Base-by-base conservation (phyloP, 1,140 invertebrate species). In the Aphaenogaster ashmeadi region DNA sequence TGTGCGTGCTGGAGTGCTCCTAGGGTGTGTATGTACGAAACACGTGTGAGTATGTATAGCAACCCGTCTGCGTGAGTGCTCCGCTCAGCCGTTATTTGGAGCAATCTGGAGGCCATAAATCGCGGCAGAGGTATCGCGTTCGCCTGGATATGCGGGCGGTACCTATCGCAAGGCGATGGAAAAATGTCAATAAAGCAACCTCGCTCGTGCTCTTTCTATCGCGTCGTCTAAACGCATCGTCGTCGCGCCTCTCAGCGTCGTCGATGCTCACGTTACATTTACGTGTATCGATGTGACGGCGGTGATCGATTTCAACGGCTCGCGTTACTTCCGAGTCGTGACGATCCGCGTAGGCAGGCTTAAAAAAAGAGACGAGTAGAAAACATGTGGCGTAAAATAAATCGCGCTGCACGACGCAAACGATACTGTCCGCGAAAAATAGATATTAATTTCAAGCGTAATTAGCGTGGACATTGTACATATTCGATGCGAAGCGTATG, bases 21-120 rank as follows among this genome's bases (percentile, higher is more conserved):
- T 41, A 9, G 21, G 5, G 52, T 58, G 44, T 15, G 27, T 71
- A 8, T 18, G 36, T 36, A 33, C 2, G 5, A 64, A 7, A 0
- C 3, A 4, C 11, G 44, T 8, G 15, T 3, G 41, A 27, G 36
- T n/a, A 13, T 3, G 0, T 9, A 77, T 27, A 27, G 36, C 18
- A 47, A 77, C 27, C 11, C 33, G 50, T 27, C n/a, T 21, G 36
- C 21, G 21, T 41, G 47, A 18, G 36, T 44, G 36, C 38, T 27
- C 27, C n/a, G 47, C 71, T 56, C 89, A 66, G 80, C 75, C 85
- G 89, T 80, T 77, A 88, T 87, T 90, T 38, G 58, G 83, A 89
- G 72, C 87, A 89, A 88, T 90, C 90, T 72, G 44, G 44, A 52
- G 87, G 52, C 60, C 60, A 79, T 91, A 91, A 91, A 89, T 90